A percentile compares a stretch with the other conserved stretches of the same genome.
Evolutionary conservation across 2,113 vertebrate genomes (phyloP).

Genomic region (Camelus dromedarius): DNA sequence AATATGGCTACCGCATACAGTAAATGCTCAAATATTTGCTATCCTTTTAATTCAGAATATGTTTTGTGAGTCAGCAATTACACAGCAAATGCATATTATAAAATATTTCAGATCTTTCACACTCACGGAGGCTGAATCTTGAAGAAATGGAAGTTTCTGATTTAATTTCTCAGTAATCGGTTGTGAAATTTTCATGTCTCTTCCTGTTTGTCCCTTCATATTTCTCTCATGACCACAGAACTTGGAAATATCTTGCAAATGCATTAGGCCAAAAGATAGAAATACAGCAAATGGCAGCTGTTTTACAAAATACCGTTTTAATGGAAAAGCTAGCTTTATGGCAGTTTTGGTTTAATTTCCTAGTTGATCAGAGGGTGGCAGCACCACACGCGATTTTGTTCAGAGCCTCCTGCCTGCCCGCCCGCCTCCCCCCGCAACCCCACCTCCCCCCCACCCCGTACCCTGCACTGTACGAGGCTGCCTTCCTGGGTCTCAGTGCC

Average conservation of each 20-base stretch:
- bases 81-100: neutral
- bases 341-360: slow-evolving; percentile 14
- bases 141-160: neutral
- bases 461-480: fast-evolving
- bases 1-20: neutral
- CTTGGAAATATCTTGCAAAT: slow-evolving; percentile 13
- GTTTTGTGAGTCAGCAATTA: neutral
- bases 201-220: neutral
- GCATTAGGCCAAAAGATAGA: neutral
- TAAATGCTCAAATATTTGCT: neutral
- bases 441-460: too few species aligned
- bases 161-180: neutral
- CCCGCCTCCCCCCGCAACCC: too few species aligned
- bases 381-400: neutral
- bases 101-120: slow-evolving; percentile 4
- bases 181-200: neutral
- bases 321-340: neutral
- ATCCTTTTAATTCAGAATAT: slow-evolving; percentile 32
- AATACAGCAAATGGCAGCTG: neutral
- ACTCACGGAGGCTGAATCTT: neutral
- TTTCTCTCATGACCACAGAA: neutral
- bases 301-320: neutral
- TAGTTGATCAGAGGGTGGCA: slow-evolving; percentile 58
- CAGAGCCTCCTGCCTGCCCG: fast-evolving
- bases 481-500: neutral